Evolutionary conservation across 2,888 invertebrate species (phyloP), one percentile per base, ranked within the genome.

Genomic region (Asteroscopus sphinx): DNA sequence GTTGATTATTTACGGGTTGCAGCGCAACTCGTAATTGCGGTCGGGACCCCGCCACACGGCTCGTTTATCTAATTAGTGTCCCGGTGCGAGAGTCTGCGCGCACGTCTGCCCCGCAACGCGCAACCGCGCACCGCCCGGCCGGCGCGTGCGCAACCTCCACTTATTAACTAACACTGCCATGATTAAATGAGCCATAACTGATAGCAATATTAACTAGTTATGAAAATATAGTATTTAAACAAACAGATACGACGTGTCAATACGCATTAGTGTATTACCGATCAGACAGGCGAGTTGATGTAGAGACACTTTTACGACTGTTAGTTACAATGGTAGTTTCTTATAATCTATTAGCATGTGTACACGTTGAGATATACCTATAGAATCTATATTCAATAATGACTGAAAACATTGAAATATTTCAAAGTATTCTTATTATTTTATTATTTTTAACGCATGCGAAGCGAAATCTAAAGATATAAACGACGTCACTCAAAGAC

Each of bases 51-150:
- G 87, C 86, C 90, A 89, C 87, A 86, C 87, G 85, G 87, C 90
- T 92, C 93, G 91, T 93, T 93, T 91, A 93, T 93, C 91, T 93
- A 93, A 93, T 93, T 93, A 93, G 87, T 79, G 83, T 81, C 86
- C 83, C 81, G 83, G 81, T 77, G 79, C 79, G 79, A 70, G 85
- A 82, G 81, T 76, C 77, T 76, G 78, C 78, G 81, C 73, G 74
- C 68, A 70, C 79, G 86, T 85, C 86, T 86, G 76, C 76, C 53
- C 56, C 72, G 56, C 72, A 66, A 48, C 66, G 41, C 72, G 76
- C 62, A 52, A 48, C 52, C 60, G 62, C 62, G 53, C 61, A 51
- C 46, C 45, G 54, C 68, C 51, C 47, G 52, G 33, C 48, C 48
- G 60, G 41, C 58, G 76, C 73, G 73, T 73, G 73, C 76, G 42